Evolutionary conservation across 2,888 invertebrate genomes (phyloP).

Genomic region (Limnephilus marmoratus): DNA sequence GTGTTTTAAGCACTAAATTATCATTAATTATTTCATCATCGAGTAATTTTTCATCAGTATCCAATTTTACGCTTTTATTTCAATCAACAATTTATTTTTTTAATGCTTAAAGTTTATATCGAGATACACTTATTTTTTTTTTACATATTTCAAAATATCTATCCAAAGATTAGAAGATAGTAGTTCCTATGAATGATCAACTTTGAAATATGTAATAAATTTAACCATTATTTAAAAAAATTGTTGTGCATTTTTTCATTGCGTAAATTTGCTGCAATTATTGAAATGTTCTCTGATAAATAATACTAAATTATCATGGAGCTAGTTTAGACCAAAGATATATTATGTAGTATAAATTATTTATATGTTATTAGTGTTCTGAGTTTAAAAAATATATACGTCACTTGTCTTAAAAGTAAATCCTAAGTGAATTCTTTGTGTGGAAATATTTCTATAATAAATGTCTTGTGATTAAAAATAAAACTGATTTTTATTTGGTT

Average conservation of each 20-base stretch:
- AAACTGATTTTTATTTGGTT: not conserved
- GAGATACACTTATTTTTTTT: not conserved
- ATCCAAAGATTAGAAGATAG: constrained; percentile 28
- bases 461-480: constrained; percentile 28
- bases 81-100: not conserved
- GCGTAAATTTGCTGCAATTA: not conserved
- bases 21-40: not conserved
- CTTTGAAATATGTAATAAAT: constrained; percentile 3
- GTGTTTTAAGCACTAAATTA: not conserved
- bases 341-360: constrained; percentile 57
- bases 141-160: constrained; percentile 9
- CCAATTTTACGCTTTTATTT: not conserved
- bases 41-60: not conserved
- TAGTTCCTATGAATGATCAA: constrained; percentile 30
- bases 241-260: not conserved
- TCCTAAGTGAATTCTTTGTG: constrained; percentile 65
- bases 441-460: constrained; percentile 44
- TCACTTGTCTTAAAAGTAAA: constrained; percentile 16
- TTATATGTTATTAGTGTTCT: constrained; percentile 36
- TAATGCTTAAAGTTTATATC: not conserved
- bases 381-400: constrained; percentile 35
- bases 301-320: constrained; percentile 65
- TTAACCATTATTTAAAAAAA: not conserved
- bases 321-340: constrained; percentile 66
- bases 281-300: not conserved